phyloP scores from a whole-genome alignment of 2,113 vertebrate species.

The Sapayoa aenigma region DNA sequence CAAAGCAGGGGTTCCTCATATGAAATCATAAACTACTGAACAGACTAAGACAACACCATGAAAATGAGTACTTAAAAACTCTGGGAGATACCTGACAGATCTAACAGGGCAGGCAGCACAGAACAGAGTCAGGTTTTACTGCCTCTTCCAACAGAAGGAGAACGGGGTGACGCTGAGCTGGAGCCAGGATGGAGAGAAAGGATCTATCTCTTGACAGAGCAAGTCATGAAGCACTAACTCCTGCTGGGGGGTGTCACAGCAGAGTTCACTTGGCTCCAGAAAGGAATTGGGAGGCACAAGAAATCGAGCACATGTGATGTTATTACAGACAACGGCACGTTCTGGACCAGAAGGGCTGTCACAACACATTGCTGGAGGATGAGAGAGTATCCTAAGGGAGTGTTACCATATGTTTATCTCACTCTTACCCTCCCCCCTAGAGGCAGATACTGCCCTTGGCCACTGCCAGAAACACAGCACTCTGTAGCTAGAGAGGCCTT shows the following conservation, averaged over 20 bases:
- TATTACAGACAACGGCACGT: neutral
- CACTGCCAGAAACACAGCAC: neutral
- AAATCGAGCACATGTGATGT: neutral
- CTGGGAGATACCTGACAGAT: neutral
- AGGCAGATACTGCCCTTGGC: neutral
- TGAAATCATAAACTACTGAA: neutral
- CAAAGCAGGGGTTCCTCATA: neutral
- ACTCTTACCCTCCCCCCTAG: neutral
- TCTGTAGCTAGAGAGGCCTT: neutral
- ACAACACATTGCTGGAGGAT: neutral
- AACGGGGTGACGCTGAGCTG: neutral
- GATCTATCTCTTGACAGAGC: neutral
- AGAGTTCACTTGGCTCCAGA: neutral
- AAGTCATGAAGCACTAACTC: neutral
- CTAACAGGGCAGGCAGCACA: neutral
- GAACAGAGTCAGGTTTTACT: neutral
- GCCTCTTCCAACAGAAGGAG: neutral
- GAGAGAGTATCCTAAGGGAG: neutral
- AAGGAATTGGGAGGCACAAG: neutral
- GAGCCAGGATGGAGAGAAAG: neutral
- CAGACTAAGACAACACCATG: neutral
- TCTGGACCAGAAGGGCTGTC: slow-evolving; percentile 13
- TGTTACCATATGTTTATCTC: neutral
- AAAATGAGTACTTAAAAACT: neutral
- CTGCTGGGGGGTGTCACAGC: neutral